Percentiles rank a stretch among this genome's conserved stretches.
phyloP scores from a whole-genome alignment of 2,113 vertebrate genomes.

The Plecturocebus donacophilus region DNA sequence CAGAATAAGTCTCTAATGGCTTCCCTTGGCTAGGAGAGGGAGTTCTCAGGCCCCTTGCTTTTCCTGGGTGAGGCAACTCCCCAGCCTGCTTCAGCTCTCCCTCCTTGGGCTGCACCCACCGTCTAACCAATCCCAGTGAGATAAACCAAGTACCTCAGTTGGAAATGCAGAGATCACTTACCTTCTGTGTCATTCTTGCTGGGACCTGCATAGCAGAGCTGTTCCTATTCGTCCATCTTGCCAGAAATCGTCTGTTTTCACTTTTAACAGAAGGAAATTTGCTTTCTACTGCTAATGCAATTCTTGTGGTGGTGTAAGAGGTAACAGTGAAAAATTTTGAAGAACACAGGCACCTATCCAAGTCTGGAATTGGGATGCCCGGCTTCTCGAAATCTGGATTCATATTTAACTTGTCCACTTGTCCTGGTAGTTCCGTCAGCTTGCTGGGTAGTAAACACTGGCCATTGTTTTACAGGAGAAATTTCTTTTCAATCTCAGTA shows the following conservation, averaged over 20 bases:
- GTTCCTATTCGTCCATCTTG: no score
- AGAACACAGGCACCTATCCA: not conserved
- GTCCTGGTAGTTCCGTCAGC: not conserved
- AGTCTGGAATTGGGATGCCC: not conserved
- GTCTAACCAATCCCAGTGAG: no score
- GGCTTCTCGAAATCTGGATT: not conserved
- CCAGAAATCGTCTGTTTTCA: not conserved
- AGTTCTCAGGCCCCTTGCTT: no score
- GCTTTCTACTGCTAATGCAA: not conserved
- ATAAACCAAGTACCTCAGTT: no score
- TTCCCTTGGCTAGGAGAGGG: no score
- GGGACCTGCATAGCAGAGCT: no score
- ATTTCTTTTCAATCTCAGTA: not conserved
- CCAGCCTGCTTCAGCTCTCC: no score
- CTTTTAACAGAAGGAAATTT: not conserved
- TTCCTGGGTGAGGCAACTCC: no score
- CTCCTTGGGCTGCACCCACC: no score
- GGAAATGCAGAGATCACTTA: no score
- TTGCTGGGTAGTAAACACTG: not conserved
- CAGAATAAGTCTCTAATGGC: no score
- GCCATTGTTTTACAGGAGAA: not conserved
- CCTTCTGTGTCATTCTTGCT: no score
- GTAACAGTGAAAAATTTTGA: not conserved
- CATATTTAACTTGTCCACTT: not conserved
- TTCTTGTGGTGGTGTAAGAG: not conserved